Evolutionary conservation across 1,140 invertebrate genomes (phyloP), one percentile per base, ranked within the genome.

Genomic region (Battus philenor): DNA sequence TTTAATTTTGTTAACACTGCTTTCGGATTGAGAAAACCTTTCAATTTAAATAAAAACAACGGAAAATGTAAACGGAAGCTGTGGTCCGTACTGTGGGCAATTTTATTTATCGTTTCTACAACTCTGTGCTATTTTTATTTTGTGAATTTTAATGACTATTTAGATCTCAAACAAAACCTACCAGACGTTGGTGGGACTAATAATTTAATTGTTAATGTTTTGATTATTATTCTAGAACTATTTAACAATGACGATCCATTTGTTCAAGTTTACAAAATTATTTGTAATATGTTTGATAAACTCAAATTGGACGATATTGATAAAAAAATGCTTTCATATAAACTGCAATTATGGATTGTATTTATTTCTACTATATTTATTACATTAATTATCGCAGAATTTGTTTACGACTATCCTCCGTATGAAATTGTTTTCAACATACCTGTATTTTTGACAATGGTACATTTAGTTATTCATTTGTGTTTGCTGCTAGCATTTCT

Each of bases 381-480:
- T 1, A 24, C 47, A 26, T 27, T 43, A 2, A 61, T 70, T n/a
- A 36, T 61, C 11, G 16, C 60, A 13, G 73, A 80, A 59, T 48
- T 75, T 16, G 1, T 62, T 15, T 55, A 17, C 4, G 31, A 15
- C 2, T 20, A 45, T 27, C 54, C 59, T 26, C 68, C 70, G 0
- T 80, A 54, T 22, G 33, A 62, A 30, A 15, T 74, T 30, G 1
- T 76, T 7, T 50, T 63, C 29, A 69, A 53, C 43, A 69, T 71
- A 31, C 74, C 72, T 2, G 51, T 62, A 20, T 76, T 67, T 53
- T 41, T 76, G 2, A 50, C 64, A 0, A 44, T 62, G 2, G 43
- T 50, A 15, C 68, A 81, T 50, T 57, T 77, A 20, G 47, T 66
- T 11, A 29, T 67, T 22, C 74, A 78, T 52, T 56, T 81, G 13